Evolutionary conservation across 1,140 invertebrate genomes (phyloP), one percentile per base, ranked within the genome.

Genomic region (Cydia fagiglandana): DNA sequence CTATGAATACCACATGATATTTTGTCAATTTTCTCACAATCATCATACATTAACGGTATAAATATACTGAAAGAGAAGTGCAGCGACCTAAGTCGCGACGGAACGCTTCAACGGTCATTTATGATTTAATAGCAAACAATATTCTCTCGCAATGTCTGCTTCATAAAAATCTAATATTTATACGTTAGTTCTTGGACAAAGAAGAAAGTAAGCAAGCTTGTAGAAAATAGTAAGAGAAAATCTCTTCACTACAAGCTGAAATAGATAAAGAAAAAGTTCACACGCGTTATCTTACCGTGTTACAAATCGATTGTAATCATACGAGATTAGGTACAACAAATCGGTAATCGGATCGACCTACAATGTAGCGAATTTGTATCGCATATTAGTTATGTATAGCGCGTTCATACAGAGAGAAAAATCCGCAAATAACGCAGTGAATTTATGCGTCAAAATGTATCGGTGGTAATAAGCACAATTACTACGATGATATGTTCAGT

Each of bases 21-120:
- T 24, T 61, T 61, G 56, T 12, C 9, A 20, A 38, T 41, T 41
- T 70, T 70, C 66, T 70, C 66, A 70, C 17, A 70, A 45, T 41
- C 30, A 41, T 38, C 34, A 20, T 38, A 70, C 66, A 70, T 45
- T 70, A 41, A 70, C 66, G 34, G 66, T 4, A 17, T 30, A 41
- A 17, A 9, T 64, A 64, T 56, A 17, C n/a, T 56, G 56, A 24
- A 24, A 61, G 10, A 24, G 7, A 10, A 41, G 66, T 38, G 66
- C 66, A 41, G 38, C 45, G 66, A 70, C 66, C 66, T 38, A 41
- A 70, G 66, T 24, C 15, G 15, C 30, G 66, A 70, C 30, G 66
- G 17, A 10, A n/a, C 38, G 34, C 34, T 70, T 70, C 20, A 70
- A 24, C 20, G 56, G 56, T 61, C 56, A 61, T n/a, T 61, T 61